phyloP scores from a whole-genome alignment of 2,888 invertebrate species.

The Pyrgus malvae region DNA sequence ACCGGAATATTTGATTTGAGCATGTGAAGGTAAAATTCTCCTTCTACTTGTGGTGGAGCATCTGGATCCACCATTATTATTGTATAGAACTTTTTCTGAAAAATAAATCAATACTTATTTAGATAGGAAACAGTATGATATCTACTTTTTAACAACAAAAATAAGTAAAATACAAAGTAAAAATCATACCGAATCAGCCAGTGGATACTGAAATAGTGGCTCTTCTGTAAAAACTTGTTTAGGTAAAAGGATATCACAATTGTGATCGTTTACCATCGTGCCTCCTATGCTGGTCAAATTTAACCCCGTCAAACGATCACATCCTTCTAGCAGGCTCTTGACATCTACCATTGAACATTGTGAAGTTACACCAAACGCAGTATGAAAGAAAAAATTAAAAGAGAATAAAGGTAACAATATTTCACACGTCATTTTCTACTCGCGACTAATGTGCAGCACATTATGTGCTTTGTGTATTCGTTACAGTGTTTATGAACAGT shows the following conservation, averaged over 20 bases:
- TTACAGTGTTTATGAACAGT: slow-evolving; percentile 4
- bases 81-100: slow-evolving; percentile 76
- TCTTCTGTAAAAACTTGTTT: slow-evolving; percentile 74
- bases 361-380: slow-evolving; percentile 34
- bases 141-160: background rate
- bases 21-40: slow-evolving; percentile 75
- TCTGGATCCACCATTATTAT: slow-evolving; percentile 75
- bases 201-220: slow-evolving; percentile 62
- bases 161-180: background rate
- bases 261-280: slow-evolving; percentile 72
- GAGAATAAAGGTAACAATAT: slow-evolving; percentile 1
- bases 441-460: background rate
- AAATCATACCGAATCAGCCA: slow-evolving; percentile 61
- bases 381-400: slow-evolving; percentile 33
- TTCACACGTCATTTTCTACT: background rate
- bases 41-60: slow-evolving; percentile 67
- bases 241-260: slow-evolving; percentile 70
- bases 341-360: slow-evolving; percentile 60
- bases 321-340: slow-evolving; percentile 67
- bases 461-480: background rate
- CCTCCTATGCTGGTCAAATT: slow-evolving; percentile 69
- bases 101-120: slow-evolving; percentile 28
- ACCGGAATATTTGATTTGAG: slow-evolving; percentile 76
- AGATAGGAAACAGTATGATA: background rate
- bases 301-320: slow-evolving; percentile 61